Conservation (phyloP, 2,888 invertebrate species). For the Perizoma flavofasciatum region DNA sequence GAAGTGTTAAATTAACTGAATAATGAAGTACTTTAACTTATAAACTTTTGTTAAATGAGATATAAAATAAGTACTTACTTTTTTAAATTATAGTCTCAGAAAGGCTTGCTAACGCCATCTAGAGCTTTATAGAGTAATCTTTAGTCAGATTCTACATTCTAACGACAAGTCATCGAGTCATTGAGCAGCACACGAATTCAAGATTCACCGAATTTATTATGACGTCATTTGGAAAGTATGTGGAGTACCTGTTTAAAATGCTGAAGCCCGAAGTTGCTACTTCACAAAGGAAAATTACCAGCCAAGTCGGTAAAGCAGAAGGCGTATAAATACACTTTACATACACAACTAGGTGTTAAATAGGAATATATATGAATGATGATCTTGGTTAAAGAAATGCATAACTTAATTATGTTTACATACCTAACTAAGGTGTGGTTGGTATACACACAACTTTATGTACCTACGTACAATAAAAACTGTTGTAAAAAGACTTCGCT, state of each 20-base stretch:
- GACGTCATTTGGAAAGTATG: conserved; percentile 79
- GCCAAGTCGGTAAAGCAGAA: conserved; percentile 43
- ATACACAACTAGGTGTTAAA: not conserved
- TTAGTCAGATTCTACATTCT: conserved; percentile 12
- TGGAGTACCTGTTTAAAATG: conserved; percentile 62
- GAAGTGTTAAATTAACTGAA: conserved; percentile 11
- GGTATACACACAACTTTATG: too few relatives aligned
- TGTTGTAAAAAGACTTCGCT: too few relatives aligned
- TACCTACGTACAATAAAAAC: too few relatives aligned
- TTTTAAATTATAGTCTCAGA: too few relatives aligned
- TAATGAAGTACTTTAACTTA: not conserved
- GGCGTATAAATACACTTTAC: not conserved
- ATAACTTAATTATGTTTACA: too few relatives aligned
- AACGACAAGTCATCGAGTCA: conserved; percentile 41
- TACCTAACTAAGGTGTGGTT: too few relatives aligned
- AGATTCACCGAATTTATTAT: conserved; percentile 64
- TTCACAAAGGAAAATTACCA: conserved; percentile 35
- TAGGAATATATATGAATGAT: not conserved
- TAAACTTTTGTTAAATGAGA: too few relatives aligned
- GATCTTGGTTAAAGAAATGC: too few relatives aligned
- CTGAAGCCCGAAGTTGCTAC: conserved; percentile 53
- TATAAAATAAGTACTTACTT: not conserved
- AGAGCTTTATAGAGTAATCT: conserved; percentile 32
- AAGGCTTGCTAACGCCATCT: conserved; percentile 54
- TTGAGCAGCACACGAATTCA: conserved; percentile 43